Evolutionary conservation across 1,140 invertebrate genomes (phyloP).

Genomic region (Drosophila neocordata): DNA sequence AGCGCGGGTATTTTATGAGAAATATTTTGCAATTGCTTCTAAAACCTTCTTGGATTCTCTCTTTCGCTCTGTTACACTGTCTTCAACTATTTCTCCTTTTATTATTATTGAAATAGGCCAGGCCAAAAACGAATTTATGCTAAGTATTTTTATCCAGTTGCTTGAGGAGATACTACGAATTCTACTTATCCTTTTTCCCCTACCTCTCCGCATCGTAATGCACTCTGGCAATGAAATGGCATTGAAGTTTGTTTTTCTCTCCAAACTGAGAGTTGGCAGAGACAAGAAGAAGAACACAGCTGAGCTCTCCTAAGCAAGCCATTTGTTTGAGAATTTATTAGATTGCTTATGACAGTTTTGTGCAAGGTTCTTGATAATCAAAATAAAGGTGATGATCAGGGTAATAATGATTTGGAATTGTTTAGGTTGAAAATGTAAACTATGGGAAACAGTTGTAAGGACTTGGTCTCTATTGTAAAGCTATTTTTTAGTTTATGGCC

Average conservation of each 20-base stretch:
- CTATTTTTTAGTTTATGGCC: too few relatives aligned
- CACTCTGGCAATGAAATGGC: conserved; percentile 29
- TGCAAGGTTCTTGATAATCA: conserved; percentile 9
- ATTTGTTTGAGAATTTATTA: conserved; percentile 30
- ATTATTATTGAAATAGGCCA: conserved; percentile 60
- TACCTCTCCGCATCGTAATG: not conserved
- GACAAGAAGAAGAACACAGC: not conserved
- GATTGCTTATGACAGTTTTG: conserved; percentile 26
- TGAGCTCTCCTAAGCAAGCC: not conserved
- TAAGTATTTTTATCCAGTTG: conserved; percentile 31
- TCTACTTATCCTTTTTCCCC: not conserved
- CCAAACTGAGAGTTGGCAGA: not conserved
- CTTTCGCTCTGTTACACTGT: not conserved
- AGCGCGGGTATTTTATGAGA: conserved; percentile 60
- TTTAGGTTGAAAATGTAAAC: not conserved
- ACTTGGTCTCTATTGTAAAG: not conserved
- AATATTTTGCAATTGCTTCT: conserved; percentile 60
- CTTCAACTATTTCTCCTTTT: conserved; percentile 48
- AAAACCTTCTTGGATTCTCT: not conserved
- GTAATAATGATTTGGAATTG: not conserved
- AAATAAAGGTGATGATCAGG: conserved; percentile 4
- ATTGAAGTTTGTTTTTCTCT: not conserved
- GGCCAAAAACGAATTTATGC: conserved; percentile 46
- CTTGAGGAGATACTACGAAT: not conserved
- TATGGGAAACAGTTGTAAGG: not conserved